Conservation (phyloP, 1,140 invertebrate genomes). For the Achroia grisella region DNA sequence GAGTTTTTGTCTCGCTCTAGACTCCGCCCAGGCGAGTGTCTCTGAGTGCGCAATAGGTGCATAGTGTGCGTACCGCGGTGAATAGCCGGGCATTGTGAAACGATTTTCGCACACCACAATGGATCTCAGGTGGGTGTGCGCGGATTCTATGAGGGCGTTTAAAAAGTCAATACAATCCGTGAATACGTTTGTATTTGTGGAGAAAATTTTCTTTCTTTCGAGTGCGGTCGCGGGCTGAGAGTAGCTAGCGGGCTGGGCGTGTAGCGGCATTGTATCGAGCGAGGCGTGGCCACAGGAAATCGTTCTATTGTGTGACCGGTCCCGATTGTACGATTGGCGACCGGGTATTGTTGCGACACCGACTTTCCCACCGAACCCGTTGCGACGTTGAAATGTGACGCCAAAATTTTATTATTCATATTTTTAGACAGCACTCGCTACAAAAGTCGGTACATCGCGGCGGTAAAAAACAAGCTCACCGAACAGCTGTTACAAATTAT, state of each 20-base stretch:
- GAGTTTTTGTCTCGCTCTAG: constrained; percentile 50
- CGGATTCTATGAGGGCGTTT: constrained; percentile 62
- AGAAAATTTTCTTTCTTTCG: constrained; percentile 64
- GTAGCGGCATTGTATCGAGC: constrained; percentile 38
- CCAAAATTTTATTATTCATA: constrained; percentile 23
- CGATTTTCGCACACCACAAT: constrained; percentile 56
- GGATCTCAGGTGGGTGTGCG: constrained; percentile 57
- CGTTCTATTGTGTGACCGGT: constrained; percentile 50
- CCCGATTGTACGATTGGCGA: constrained; percentile 50
- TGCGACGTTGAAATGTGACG: constrained; percentile 30
- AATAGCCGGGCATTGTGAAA: constrained; percentile 50
- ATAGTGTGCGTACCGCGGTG: constrained; percentile 47
- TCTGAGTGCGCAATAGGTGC: constrained; percentile 26
- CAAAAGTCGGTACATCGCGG: background rate
- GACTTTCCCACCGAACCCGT: constrained; percentile 40
- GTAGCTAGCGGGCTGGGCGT: constrained; percentile 42
- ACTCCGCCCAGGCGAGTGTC: constrained; percentile 54
- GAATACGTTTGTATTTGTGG: constrained; percentile 54
- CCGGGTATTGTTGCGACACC: constrained; percentile 42
- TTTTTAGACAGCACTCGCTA: constrained; percentile 25
- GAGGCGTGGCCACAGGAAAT: constrained; percentile 60
- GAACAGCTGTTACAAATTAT: constrained; percentile 7
- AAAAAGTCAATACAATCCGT: constrained; percentile 71
- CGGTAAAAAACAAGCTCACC: background rate
- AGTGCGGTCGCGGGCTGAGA: constrained; percentile 14